These are phyloP conservation scores for Lordiphosa collinella DNA, from an alignment of 1,140 invertebrate genomes.

Conservation along the genomic window DNA sequence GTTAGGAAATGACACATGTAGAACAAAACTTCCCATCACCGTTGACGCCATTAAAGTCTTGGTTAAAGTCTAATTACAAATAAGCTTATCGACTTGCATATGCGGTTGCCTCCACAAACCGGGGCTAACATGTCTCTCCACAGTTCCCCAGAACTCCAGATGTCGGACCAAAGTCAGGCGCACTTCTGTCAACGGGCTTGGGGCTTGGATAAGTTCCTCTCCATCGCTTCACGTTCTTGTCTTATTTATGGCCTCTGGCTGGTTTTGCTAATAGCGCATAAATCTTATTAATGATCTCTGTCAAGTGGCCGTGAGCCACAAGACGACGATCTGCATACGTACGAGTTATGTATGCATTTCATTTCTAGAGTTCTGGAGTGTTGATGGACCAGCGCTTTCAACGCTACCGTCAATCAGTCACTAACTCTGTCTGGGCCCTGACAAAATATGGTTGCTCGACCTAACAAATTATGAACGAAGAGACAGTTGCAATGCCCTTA, in stretches of 20 bases:
- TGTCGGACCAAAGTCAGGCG: no score
- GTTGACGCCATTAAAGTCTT: no score
- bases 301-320: slow-evolving; percentile 59
- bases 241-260: slow-evolving; percentile 70
- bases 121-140: no score
- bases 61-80: no score
- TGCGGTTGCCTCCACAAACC: no score
- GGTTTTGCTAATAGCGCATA: slow-evolving; percentile 75
- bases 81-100: no score
- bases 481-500: no score
- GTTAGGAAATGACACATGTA: no score
- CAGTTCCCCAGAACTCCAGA: no score
- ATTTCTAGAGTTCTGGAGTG: slow-evolving; percentile 23
- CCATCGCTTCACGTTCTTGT: slow-evolving; percentile 38
- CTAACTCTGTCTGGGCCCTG: not conserved
- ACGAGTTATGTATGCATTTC: slow-evolving; percentile 19
- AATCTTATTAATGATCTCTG: slow-evolving; percentile 79
- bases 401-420: slow-evolving; percentile 64
- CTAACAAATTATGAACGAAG: not conserved
- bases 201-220: no score
- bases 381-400: slow-evolving; percentile 62
- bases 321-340: slow-evolving; percentile 33
- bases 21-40: no score
- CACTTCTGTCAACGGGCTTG: no score
- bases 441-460: not conserved